Evolutionary conservation across 37 sponge, comb jelly and placozoan genomes (phyloP), one percentile per base, ranked within the genome.

Genomic region (Agelas oroides): DNA sequence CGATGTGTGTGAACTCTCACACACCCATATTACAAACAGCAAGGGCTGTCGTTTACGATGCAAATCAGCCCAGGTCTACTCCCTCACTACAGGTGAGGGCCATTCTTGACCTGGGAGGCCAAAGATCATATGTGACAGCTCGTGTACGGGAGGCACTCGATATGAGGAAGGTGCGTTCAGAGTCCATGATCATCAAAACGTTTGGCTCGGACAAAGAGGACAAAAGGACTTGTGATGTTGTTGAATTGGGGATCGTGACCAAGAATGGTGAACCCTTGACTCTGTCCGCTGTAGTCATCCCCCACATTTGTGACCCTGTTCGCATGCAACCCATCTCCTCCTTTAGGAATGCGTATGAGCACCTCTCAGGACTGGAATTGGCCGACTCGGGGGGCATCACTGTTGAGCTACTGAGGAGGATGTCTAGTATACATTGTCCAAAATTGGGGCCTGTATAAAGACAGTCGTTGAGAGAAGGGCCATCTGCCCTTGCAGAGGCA

Each of bases 271-370:
- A 28, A n/a, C 52, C 63, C 27, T 41, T 66, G 54, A 52, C 36
- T 53, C 19, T 79, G 17, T 28, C 24, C 12, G 24, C 64, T n/a
- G 31, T 79, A 20, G 80, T 79, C 2, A 28, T 36, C 38, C 76
- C 53, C 0, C 53, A n/a, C 41, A 84, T 84, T 56, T 84, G 84
- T 65, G 84, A 84, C 25, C 67, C 84, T 18, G 24, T 75, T 16
- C 19, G 38, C 6, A 31, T 38, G 24, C 77, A 76, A 39, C 58
- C 78, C 23, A 38, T 68, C 36, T 18, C 14, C 18, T 0, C 17
- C n/a, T n/a, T n/a, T n/a, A n/a, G n/a, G n/a, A n/a, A n/a, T 11
- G 24, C 20, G 38, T 59, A 58, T 59, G n/a, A 37, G 5, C 61
- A 82, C 34, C 53, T 78, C 25, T 62, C 46, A 39, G 41, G 62